Conservation (phyloP, 2,797 vertebrate genomes). For the Anabas testudineus region DNA sequence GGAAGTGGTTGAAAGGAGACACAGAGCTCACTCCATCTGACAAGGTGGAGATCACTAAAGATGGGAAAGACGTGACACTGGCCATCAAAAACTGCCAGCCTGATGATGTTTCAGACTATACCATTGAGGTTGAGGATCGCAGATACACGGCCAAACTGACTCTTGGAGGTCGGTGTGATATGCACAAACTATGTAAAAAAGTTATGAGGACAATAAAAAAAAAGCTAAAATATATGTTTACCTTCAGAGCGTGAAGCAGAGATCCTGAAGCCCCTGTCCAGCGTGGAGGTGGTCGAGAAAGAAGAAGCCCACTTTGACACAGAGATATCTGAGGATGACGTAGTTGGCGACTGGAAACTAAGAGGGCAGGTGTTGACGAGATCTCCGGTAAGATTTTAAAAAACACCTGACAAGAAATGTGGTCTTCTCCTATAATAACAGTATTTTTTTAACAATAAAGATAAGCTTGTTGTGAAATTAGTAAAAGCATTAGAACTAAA, state of each 20-base stretch:
- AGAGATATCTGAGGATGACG: conserved; percentile 94
- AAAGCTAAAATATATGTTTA: background rate
- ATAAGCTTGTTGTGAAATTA: too few species aligned
- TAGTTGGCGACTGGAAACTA: conserved; percentile 96
- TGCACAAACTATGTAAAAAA: accelerated
- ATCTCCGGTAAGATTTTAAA: conserved; percentile 85
- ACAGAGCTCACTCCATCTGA: conserved; percentile 90
- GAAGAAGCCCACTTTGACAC: conserved; percentile 93
- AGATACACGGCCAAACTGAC: conserved; percentile 94
- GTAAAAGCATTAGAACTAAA: too few species aligned
- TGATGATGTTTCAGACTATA: conserved; percentile 91
- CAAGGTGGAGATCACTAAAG: conserved; percentile 91
- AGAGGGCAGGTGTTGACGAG: conserved; percentile 91
- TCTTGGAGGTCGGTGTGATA: conserved; percentile 87
- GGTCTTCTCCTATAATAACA: background rate
- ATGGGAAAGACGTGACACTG: conserved; percentile 88
- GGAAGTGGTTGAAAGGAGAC: conserved; percentile 97
- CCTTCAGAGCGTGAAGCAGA: conserved; percentile 92
- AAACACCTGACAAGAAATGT: background rate
- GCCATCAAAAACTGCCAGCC: conserved; percentile 93
- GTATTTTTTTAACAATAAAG: too few species aligned
- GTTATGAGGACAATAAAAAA: accelerated
- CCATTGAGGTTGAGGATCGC: conserved; percentile 92
- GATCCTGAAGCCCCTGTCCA: conserved; percentile 92
- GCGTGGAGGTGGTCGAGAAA: conserved; percentile 94